phyloP scores from a whole-genome alignment of 2,113 vertebrate species.

The Cairina moschata region DNA sequence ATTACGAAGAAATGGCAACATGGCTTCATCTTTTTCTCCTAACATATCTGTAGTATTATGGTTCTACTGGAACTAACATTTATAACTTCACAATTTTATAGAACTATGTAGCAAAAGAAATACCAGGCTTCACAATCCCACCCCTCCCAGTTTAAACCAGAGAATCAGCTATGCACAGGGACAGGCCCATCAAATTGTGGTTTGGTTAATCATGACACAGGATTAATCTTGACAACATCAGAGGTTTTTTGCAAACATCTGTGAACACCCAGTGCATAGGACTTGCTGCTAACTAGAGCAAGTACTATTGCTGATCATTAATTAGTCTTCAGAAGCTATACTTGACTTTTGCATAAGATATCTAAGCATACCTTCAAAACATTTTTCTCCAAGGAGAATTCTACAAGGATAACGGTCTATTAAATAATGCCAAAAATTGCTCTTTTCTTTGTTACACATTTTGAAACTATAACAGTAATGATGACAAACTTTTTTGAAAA shows the following conservation, averaged over 20 bases:
- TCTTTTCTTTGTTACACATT: neutral
- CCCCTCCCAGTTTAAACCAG: neutral
- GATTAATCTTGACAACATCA: neutral
- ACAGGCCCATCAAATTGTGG: neutral
- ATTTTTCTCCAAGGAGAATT: neutral
- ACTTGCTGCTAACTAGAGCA: neutral
- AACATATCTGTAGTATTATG: neutral
- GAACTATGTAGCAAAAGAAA: neutral
- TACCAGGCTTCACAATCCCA: neutral
- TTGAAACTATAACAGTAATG: neutral
- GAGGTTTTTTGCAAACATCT: neutral
- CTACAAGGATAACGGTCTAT: neutral
- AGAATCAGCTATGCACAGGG: neutral
- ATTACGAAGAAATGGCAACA: fast-evolving
- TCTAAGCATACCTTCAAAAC: neutral
- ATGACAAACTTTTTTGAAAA: neutral
- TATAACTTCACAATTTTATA: neutral
- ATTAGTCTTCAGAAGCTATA: neutral
- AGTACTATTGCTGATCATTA: neutral
- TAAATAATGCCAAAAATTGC: neutral
- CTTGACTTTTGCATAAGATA: neutral
- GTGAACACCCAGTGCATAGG: neutral
- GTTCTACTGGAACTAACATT: too few species aligned
- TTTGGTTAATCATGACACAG: neutral
- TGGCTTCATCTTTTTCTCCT: neutral